phyloP scores from a whole-genome alignment of 2,113 vertebrate species.

The Pundamilia nyererei region DNA sequence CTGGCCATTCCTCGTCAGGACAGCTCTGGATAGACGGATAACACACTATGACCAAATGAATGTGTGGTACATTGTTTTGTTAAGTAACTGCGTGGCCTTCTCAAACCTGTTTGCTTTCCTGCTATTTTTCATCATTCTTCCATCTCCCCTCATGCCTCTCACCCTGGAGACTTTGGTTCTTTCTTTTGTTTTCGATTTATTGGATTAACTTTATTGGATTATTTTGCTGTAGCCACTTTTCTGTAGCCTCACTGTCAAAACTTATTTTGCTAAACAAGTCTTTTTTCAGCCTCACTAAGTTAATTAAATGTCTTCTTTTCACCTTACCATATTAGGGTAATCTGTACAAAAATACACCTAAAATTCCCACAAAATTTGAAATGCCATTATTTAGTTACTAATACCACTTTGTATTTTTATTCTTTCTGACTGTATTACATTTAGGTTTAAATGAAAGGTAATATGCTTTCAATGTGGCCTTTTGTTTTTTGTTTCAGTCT shows the following conservation, averaged over 20 bases:
- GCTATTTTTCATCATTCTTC: neutral
- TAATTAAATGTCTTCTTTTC: neutral
- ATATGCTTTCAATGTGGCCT: neutral
- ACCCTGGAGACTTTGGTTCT: neutral
- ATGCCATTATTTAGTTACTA: neutral
- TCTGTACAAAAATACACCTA: neutral
- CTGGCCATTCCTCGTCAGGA: neutral
- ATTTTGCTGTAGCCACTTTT: neutral
- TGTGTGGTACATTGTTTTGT: neutral
- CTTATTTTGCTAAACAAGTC: neutral
- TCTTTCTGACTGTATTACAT: neutral
- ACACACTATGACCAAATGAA: neutral
- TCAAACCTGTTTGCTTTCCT: neutral
- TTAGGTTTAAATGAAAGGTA: neutral
- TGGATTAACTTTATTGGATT: neutral
- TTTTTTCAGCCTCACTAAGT: neutral
- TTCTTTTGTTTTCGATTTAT: neutral
- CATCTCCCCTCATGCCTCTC: neutral
- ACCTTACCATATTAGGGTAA: neutral
- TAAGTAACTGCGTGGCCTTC: accelerated
- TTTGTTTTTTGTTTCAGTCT: neutral
- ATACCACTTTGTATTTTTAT: neutral
- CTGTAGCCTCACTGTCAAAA: neutral
- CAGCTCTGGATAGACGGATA: neutral
- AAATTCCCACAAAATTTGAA: neutral